phyloP scores from a whole-genome alignment of 2,888 invertebrate genomes.

The Amblyjoppa fuscipennis region DNA sequence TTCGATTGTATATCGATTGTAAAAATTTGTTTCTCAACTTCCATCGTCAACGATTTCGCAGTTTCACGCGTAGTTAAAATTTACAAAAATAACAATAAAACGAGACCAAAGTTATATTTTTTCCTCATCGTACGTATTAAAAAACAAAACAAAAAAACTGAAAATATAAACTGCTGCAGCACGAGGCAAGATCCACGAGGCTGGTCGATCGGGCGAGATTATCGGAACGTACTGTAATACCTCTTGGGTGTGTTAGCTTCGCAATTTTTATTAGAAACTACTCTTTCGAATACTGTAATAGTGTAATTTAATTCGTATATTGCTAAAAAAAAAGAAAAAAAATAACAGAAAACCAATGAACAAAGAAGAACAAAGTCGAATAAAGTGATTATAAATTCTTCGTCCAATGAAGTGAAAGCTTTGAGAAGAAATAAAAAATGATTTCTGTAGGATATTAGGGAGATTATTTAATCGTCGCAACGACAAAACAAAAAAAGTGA shows the following conservation, averaged over 20 bases:
- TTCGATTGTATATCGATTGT: constrained; percentile 1
- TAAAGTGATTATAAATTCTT: constrained; percentile 72
- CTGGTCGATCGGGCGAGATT: constrained; percentile 29
- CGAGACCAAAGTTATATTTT: constrained; percentile 8
- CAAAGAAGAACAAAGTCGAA: constrained; percentile 15
- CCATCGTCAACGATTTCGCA: background rate
- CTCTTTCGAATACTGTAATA: constrained; percentile 74
- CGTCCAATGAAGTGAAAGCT: constrained; percentile 74
- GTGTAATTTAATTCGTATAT: constrained; percentile 76
- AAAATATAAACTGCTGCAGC: background rate
- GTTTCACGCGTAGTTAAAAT: background rate
- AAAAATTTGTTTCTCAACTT: background rate
- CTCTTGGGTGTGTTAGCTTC: constrained; percentile 75
- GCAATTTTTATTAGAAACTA: constrained; percentile 69
- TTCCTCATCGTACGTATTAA: background rate
- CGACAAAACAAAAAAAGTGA: background rate
- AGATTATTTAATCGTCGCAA: constrained; percentile 7
- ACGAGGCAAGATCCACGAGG: background rate
- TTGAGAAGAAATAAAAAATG: constrained; percentile 74
- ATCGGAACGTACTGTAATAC: constrained; percentile 61
- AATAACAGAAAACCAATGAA: constrained; percentile 18
- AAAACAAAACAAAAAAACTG: background rate
- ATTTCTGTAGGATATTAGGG: constrained; percentile 72
- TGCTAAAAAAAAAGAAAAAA: constrained; percentile 67
- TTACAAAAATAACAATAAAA: background rate